Base-by-base conservation (phyloP, 2,888 invertebrate genomes). In the Lagria hirta region DNA sequence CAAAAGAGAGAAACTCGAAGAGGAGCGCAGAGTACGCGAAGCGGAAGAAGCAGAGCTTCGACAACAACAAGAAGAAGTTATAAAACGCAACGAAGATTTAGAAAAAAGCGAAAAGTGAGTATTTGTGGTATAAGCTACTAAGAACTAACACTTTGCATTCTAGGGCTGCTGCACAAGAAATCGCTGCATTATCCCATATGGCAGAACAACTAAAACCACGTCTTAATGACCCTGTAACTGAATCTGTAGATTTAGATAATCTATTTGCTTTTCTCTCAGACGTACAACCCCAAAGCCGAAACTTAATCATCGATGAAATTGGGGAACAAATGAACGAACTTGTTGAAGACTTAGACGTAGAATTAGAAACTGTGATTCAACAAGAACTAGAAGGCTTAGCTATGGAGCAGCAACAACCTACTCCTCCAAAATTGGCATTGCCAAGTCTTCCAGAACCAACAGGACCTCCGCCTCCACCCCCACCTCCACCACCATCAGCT, bases 211-310 rank as follows among this genome's bases (percentile, higher is more conserved):
- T 84, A 28, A 84, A 83, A 62, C 78, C 80, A 0, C 79, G 80
- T 49, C 71, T 83, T 55, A 69, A 62, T 1, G 71, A 72, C 52
- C 64, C 65, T 14, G 66, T 65, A 14, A 58, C 82, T 4, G 88
- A 88, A 61, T 85, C 88, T 0, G 87, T 92, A 0, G 91, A 92
- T 67, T 73, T 93, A 60, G 93, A 93, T 70, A 91, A 91, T 70
- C 73, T 93, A 58, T 93, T 93, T 73, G 90, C 90, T 43, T 93
- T 93, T 73, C 75, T 93, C 12, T 88, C 89, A 0, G 92, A 92
- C 58, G 85, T 88, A 21, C 79, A 79, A 48, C 76, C 76, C 1
- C 75, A 54, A 33, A 63, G 75, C 74, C 27, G 79, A 69, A 62
- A 76, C 75, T 7, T 79, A 76, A 59, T 84, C 10, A 84, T 90